phyloP scores from a whole-genome alignment of 2,797 vertebrate genomes.

The Heteromormyrus szaboi region DNA sequence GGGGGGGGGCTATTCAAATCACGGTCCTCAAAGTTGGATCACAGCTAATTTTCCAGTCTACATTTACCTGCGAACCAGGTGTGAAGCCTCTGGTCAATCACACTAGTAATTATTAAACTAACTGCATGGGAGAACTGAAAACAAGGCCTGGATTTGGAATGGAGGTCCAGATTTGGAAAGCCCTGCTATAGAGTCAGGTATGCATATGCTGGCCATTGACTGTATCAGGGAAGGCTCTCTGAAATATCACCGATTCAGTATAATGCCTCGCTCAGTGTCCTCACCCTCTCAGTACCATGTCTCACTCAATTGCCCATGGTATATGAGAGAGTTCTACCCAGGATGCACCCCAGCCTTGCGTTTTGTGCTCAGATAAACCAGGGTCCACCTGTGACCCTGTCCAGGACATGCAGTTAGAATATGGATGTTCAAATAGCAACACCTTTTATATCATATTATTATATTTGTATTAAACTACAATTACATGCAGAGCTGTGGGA shows the following conservation, averaged over 20 bases:
- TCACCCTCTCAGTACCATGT: too few relatives aligned
- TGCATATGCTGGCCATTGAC: neutral
- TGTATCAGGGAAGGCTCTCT: neutral
- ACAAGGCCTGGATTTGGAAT: neutral
- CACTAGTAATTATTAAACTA: neutral
- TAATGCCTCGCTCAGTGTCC: too few relatives aligned
- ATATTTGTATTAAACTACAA: neutral
- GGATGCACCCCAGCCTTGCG: neutral
- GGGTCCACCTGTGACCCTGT: neutral
- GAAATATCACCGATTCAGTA: too few relatives aligned
- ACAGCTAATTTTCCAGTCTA: neutral
- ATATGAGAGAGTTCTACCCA: neutral
- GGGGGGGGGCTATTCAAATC: neutral
- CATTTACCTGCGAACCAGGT: neutral
- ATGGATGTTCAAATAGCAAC: neutral
- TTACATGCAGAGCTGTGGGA: neutral
- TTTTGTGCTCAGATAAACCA: neutral
- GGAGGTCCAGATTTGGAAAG: neutral
- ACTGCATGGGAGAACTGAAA: neutral
- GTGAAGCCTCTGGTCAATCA: neutral
- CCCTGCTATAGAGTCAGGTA: neutral
- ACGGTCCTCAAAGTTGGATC: neutral
- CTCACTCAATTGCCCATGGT: neutral
- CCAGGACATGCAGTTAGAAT: neutral
- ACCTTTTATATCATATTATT: neutral